A percentile compares a stretch with the other conserved stretches of the same genome.
phyloP scores from a whole-genome alignment of 2,888 invertebrate species.

The Campoletis raptor region DNA sequence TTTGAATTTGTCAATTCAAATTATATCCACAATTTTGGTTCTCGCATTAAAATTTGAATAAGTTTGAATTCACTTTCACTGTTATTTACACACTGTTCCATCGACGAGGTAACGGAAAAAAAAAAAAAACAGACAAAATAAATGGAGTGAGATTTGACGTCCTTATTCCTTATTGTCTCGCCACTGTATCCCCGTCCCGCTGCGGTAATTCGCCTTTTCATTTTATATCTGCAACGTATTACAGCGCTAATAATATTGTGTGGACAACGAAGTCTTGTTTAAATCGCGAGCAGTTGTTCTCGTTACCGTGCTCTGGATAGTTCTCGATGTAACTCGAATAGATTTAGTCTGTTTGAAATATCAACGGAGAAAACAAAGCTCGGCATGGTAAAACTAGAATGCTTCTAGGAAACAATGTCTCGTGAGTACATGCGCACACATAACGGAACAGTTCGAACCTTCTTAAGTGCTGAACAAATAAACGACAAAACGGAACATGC shows the following conservation, averaged over 20 bases:
- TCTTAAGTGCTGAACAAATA: conserved; percentile 56
- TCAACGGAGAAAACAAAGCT: conserved; percentile 44
- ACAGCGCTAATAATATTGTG: not conserved
- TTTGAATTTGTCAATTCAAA: not conserved
- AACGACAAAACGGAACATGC: conserved; percentile 17
- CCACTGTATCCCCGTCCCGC: not conserved
- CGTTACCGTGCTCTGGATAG: conserved; percentile 26
- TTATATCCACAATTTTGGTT: not conserved
- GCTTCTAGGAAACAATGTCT: conserved; percentile 28
- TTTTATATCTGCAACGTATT: not conserved
- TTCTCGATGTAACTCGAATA: conserved; percentile 11
- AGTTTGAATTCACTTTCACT: not conserved
- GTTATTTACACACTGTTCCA: not conserved
- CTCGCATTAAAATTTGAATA: not conserved
- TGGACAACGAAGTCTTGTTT: not conserved
- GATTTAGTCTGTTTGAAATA: conserved; percentile 49
- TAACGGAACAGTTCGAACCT: conserved; percentile 42
- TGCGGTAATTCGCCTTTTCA: not conserved
- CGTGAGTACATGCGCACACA: not conserved
- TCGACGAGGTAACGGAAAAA: not conserved
- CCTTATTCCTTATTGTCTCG: not conserved
- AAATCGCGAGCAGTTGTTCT: conserved; percentile 17
- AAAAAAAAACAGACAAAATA: not conserved
- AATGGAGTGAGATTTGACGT: not conserved
- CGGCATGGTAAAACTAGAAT: conserved; percentile 27